Base-by-base conservation (phyloP, 2,888 invertebrate genomes). In the Xylocampa areola region DNA sequence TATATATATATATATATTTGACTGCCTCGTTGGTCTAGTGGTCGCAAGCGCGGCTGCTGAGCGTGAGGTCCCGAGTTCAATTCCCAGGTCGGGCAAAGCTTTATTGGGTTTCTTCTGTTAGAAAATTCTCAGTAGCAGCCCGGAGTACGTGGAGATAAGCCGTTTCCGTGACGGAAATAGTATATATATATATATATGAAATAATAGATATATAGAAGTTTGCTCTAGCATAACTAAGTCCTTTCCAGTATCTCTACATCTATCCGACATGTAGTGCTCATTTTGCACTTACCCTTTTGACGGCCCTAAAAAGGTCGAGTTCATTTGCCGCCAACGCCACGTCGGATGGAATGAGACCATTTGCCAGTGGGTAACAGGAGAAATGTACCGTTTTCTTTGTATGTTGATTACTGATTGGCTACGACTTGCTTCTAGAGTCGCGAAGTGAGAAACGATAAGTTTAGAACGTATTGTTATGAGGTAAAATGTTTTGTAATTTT, bases 271-370 rank as follows among this genome's bases (percentile, higher is more conserved):
- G 81, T 85, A 84, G 86, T 84, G 83, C 80, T 87, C 88, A 86
- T 89, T 89, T 87, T 81, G 77, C 84, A 88, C 87, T 88, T 82
- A 82, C 86, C 86, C 85, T 85, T 85, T 85, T 84, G 82, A 79
- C 80, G 79, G 78, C 61, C 81, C 82, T 87, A 84, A 87, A 88
- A 90, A 88, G 87, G 88, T 87, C 80, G 84, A 80, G 79, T 87
- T 88, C 88, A 86, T 88, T 89, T 88, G 82, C 77, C 80, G 78
- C 66, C 77, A 69, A 67, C 68, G 70, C 73, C 66, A 72, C 78
- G 73, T 80, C 79, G 77, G 75, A 71, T 74, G 76, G 76, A 80
- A 86, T 80, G 81, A 80, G 79, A 78, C 68, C 68, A 77, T 77
- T 79, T 77, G 79, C 76, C 73, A 76, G 65, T 52, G 67, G 76